These are phyloP conservation scores for Neotoxoptera formosana DNA, from an alignment of 1,140 invertebrate species.

Conservation along the genomic window DNA sequence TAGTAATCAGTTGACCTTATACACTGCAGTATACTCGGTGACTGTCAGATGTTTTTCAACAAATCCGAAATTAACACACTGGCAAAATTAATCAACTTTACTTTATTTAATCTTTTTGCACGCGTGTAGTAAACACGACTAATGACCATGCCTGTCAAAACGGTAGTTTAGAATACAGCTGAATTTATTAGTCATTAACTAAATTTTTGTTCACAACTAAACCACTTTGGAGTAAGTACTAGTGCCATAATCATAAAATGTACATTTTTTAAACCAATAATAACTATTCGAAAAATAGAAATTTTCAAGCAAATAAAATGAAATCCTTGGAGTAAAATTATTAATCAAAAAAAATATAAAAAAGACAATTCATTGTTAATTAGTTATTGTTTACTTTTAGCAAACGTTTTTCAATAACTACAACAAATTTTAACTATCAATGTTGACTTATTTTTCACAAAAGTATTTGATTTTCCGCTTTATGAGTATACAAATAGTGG, in stretches of 20 bases:
- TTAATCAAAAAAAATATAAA: background rate
- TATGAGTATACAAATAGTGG: background rate
- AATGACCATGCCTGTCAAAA: slow-evolving; percentile 34
- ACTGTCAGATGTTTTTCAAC: background rate
- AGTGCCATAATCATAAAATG: background rate
- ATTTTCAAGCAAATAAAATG: background rate
- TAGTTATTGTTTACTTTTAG: background rate
- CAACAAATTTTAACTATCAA: background rate
- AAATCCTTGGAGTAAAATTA: background rate
- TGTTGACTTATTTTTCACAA: background rate
- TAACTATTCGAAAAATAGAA: background rate
- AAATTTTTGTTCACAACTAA: background rate
- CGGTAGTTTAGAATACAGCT: background rate
- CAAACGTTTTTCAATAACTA: background rate
- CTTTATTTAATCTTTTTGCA: slow-evolving; percentile 15
- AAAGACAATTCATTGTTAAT: background rate
- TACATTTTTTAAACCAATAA: background rate
- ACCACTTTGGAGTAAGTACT: background rate
- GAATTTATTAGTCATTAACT: slow-evolving; percentile 21
- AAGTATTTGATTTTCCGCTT: background rate
- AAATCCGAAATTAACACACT: background rate
- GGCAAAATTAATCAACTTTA: background rate
- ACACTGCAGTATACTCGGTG: background rate
- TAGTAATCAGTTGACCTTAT: background rate
- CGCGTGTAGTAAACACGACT: background rate